Percentiles rank a stretch among this genome's conserved stretches.
These are phyloP conservation scores for Spheniscus humboldti DNA, from an alignment of 2,797 vertebrate species.

Conservation along the genomic window DNA sequence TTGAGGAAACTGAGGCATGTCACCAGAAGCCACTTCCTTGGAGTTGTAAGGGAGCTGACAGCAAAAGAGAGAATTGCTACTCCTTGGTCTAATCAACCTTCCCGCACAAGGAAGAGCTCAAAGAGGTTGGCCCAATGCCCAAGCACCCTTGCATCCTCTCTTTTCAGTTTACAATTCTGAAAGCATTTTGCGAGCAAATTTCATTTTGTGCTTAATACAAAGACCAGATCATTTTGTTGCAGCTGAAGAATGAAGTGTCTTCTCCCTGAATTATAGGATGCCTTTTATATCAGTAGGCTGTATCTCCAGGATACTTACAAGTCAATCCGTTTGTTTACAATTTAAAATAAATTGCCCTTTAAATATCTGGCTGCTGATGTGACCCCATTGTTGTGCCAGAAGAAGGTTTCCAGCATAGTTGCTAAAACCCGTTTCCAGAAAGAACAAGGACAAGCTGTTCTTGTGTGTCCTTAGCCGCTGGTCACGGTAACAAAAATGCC, in stretches of 20 bases:
- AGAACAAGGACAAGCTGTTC: not conserved
- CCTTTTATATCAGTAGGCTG: not conserved
- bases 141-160: not conserved
- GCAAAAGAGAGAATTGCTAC: not conserved
- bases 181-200: not conserved
- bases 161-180: not conserved
- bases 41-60: not conserved
- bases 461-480: not conserved
- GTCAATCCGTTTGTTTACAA: not conserved
- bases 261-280: not conserved
- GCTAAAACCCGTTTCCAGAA: not conserved
- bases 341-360: not conserved
- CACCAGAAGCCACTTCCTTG: not conserved
- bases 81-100: not conserved
- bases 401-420: not conserved
- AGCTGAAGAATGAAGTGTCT: not conserved
- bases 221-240: not conserved
- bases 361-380: not conserved
- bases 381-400: rapidly evolving
- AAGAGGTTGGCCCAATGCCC: not conserved
- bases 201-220: not conserved
- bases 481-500: conserved; percentile 10
- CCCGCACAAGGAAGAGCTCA: not conserved
- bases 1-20: not conserved
- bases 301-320: not conserved